These are phyloP conservation scores for Parasteatoda tepidariorum DNA, from an alignment of 1,140 invertebrate genomes.

Conservation along the genomic window DNA sequence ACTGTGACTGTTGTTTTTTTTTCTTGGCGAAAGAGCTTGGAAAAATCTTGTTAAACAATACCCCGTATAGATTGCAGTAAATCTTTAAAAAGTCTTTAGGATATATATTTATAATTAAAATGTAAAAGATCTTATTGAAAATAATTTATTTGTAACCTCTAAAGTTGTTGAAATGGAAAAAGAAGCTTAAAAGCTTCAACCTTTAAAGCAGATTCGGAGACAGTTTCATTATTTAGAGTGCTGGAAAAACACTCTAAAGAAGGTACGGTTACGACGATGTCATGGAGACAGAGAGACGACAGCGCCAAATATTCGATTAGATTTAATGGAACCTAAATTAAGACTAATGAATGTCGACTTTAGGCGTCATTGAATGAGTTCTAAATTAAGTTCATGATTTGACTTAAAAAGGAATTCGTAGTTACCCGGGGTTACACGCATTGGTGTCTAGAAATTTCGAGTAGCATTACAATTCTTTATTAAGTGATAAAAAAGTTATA, in stretches of 20 bases:
- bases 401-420: conserved; percentile 1
- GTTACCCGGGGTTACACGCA: not conserved
- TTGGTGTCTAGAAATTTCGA: not conserved
- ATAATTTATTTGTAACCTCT: no score
- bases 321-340: conserved; percentile 20
- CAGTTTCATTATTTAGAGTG: not conserved
- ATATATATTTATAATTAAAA: no score
- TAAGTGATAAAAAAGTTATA: no score
- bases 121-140: no score
- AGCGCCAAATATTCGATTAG: conserved; percentile 6
- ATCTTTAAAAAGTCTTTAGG: no score
- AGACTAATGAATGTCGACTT: conserved; percentile 3
- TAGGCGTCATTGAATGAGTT: not conserved
- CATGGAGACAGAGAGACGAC: not conserved
- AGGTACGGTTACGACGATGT: not conserved
- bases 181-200: no score
- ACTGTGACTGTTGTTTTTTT: no score
- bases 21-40: no score
- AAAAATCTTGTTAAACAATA: no score
- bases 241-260: not conserved
- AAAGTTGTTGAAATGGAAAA: no score
- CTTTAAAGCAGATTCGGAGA: not conserved
- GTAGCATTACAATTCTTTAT: no score
- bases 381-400: not conserved
- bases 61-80: no score